Conservation (phyloP, 2,113 vertebrate genomes). For the Hylia prasina region DNA sequence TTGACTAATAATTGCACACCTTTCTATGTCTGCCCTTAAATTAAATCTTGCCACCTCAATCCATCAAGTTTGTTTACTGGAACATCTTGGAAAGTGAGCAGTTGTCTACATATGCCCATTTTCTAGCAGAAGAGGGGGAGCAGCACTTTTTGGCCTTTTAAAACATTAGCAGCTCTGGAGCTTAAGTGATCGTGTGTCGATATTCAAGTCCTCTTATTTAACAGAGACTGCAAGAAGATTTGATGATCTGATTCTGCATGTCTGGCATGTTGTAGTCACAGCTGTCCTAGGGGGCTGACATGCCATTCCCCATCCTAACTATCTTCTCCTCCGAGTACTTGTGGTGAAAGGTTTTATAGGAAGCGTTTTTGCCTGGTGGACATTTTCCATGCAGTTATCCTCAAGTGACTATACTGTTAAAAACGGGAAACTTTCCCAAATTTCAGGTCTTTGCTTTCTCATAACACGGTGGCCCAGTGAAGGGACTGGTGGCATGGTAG, state of each 20-base stretch:
- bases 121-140: not conserved
- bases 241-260: not conserved
- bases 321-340: not conserved
- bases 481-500: not conserved
- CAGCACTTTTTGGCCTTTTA: not conserved
- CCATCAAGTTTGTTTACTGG: slow-evolving; percentile 6
- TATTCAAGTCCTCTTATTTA: not conserved
- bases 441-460: not conserved
- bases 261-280: not conserved
- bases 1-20: slow-evolving; percentile 4
- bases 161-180: not conserved
- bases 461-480: not conserved
- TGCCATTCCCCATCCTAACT: not conserved
- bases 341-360: not conserved
- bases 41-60: not conserved
- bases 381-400: not conserved
- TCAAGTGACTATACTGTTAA: not conserved
- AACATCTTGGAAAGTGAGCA: not conserved
- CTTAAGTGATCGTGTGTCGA: not conserved
- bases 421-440: not conserved
- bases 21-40: not conserved
- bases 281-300: not conserved
- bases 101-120: not conserved
- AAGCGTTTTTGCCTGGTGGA: not conserved
- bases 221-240: not conserved